These are phyloP conservation scores for Sylvilagus bachmani DNA, from an alignment of 2,113 vertebrate genomes.

Conservation along the genomic window DNA sequence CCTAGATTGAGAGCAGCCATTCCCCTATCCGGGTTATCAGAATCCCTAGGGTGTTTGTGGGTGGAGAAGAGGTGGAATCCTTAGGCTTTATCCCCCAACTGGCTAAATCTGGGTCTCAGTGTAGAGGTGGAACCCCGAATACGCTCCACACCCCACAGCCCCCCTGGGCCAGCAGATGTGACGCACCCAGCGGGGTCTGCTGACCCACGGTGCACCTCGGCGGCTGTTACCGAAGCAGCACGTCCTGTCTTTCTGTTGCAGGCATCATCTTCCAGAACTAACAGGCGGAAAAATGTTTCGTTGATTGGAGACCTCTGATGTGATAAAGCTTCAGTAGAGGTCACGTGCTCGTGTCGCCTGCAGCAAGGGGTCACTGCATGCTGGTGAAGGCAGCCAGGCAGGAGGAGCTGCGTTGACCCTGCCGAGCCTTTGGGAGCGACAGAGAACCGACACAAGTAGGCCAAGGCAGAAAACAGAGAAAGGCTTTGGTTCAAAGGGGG, in stretches of 20 bases:
- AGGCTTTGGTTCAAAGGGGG: not conserved
- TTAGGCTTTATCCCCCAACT: no score
- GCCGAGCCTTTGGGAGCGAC: not conserved
- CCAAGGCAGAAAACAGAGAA: not conserved
- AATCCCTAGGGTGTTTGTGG: not conserved
- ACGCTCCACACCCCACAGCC: not conserved
- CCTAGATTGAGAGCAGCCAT: not conserved
- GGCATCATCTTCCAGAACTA: not conserved
- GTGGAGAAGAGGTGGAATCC: no score
- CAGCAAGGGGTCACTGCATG: not conserved
- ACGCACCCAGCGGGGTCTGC: rapidly evolving
- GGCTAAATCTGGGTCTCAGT: not conserved
- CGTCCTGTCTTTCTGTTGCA: not conserved
- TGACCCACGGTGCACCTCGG: not conserved
- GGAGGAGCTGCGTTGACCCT: not conserved
- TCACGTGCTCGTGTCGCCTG: not conserved
- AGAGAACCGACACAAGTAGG: not conserved
- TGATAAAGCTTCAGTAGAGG: not conserved
- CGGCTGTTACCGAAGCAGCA: not conserved
- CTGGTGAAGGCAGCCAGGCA: not conserved
- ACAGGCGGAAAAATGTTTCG: not conserved
- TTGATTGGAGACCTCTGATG: not conserved
- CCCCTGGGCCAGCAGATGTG: not conserved
- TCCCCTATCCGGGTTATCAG: not conserved
- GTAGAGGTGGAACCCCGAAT: no score